Percentiles rank a stretch among this genome's conserved stretches.
Conservation (phyloP, 2,797 vertebrate species). For the Cyprinella venusta region DNA sequence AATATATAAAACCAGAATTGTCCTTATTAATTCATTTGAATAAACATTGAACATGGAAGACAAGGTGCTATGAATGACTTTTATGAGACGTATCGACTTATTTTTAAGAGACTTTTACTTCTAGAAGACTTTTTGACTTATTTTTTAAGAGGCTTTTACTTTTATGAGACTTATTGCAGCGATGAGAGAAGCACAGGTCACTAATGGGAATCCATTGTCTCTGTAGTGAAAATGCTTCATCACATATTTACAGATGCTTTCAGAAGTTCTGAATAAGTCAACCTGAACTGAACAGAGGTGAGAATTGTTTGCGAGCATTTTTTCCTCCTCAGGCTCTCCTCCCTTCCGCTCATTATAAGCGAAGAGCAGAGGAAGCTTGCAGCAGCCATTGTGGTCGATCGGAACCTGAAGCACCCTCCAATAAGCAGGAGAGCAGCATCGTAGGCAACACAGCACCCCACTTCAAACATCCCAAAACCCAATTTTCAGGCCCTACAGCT, state of each 20-base stretch:
- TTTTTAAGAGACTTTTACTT: background rate
- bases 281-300: constrained; percentile 61
- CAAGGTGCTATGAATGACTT: background rate
- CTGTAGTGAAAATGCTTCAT: background rate
- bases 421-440: constrained; percentile 63
- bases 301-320: constrained; percentile 69
- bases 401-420: constrained; percentile 83
- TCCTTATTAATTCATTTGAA: background rate
- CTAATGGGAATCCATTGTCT: background rate
- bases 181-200: background rate
- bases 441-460: constrained; percentile 66
- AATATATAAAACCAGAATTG: no score
- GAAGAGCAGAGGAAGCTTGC: constrained; percentile 75
- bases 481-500: constrained; percentile 87
- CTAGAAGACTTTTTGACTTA: background rate
- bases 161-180: background rate
- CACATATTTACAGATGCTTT: constrained; percentile 3
- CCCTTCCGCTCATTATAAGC: constrained; percentile 75
- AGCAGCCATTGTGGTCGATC: constrained; percentile 82
- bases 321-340: constrained; percentile 65
- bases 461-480: constrained; percentile 77
- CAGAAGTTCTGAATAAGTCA: constrained; percentile 52
- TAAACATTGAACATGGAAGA: background rate
- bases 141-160: background rate
- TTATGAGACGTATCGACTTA: background rate